Conservation (phyloP, 2,888 invertebrate species). For the Drosophila nigritarsus region DNA sequence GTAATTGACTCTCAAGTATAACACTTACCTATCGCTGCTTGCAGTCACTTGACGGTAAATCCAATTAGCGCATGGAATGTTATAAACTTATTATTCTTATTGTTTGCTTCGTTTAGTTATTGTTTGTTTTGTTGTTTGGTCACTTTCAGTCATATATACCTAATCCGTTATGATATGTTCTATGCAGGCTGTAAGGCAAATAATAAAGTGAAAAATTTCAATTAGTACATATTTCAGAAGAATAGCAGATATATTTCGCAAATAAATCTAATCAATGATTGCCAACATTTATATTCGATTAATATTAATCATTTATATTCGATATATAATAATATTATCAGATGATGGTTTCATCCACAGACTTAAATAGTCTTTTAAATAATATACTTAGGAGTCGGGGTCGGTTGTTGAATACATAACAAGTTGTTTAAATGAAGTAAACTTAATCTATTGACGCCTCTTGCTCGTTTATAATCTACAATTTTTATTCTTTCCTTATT, state of each 20-base stretch:
- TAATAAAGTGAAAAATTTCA: neutral
- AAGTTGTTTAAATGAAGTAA: neutral
- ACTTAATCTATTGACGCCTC: neutral
- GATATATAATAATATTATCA: neutral
- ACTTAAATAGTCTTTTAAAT: neutral
- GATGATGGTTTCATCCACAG: neutral
- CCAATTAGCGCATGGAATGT: conserved; percentile 12
- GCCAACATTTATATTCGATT: neutral
- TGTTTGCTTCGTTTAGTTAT: neutral
- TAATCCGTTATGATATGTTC: conserved; percentile 38
- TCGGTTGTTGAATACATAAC: too few relatives aligned
- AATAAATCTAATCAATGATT: neutral
- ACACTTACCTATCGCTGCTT: conserved; percentile 30
- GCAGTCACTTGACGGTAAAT: conserved; percentile 7
- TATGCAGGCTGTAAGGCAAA: conserved; percentile 19
- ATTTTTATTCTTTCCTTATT: neutral
- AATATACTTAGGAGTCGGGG: neutral
- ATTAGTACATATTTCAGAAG: neutral
- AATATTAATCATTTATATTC: neutral
- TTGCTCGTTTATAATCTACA: too few relatives aligned
- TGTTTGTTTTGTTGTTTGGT: neutral
- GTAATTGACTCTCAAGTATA: conserved; percentile 7
- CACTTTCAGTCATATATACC: conserved; percentile 18
- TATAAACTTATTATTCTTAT: neutral
- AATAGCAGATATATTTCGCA: neutral